Conservation (phyloP, 1,140 invertebrate genomes). For the Drosophila bocqueti region DNA sequence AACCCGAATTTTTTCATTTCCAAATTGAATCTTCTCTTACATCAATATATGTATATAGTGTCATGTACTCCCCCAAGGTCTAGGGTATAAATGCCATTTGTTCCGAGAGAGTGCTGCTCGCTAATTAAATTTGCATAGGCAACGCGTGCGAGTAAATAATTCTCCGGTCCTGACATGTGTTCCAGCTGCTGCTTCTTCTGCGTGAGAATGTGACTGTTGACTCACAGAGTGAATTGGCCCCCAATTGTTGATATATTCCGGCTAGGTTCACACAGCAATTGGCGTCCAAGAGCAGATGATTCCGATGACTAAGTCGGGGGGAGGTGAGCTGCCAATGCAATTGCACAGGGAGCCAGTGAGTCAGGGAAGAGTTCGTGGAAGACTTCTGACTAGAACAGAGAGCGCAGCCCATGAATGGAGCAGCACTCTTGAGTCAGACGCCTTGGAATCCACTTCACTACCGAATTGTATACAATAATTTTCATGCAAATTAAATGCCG, state of each 20-base stretch:
- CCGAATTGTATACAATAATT: slow-evolving; percentile 33
- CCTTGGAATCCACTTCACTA: slow-evolving; percentile 36
- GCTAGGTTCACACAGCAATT: slow-evolving; percentile 72
- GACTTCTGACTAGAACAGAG: slow-evolving; percentile 25
- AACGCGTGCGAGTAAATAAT: slow-evolving; percentile 53
- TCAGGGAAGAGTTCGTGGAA: slow-evolving; percentile 54
- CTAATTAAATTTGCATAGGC: slow-evolving; percentile 64
- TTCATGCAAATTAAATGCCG: slow-evolving; percentile 49
- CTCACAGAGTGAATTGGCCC: slow-evolving; percentile 42
- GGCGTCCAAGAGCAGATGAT: slow-evolving; percentile 39
- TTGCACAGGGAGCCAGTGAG: slow-evolving; percentile 26
- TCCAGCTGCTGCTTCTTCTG: slow-evolving; percentile 12
- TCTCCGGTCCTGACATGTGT: slow-evolving; percentile 43
- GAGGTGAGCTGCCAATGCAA: slow-evolving; percentile 9
- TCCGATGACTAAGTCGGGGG: slow-evolving; percentile 57
- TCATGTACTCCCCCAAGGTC: not conserved
- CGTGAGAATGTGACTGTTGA: slow-evolving; percentile 67
- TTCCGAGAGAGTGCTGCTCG: slow-evolving; percentile 23
- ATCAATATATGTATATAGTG: not conserved
- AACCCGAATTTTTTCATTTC: not conserved
- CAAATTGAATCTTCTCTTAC: not conserved
- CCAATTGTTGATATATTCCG: slow-evolving; percentile 50
- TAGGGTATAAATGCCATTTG: slow-evolving; percentile 34
- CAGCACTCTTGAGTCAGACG: slow-evolving; percentile 28
- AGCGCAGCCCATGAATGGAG: slow-evolving; percentile 28